A percentile compares a stretch with the other conserved stretches of the same genome.
Evolutionary conservation across 2,888 invertebrate species (phyloP).

Genomic region (Sturmia bella): DNA sequence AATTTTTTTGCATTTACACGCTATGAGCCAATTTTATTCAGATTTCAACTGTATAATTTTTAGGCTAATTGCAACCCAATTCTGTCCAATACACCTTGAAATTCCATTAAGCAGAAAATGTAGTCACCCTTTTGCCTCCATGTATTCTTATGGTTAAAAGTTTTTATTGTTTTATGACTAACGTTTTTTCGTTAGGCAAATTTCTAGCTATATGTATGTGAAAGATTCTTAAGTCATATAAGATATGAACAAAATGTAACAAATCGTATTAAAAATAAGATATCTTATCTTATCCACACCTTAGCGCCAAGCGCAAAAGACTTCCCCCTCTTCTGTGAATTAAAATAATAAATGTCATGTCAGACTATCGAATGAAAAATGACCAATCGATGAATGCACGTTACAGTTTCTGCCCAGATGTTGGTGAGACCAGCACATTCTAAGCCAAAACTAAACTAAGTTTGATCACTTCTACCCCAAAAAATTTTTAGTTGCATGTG

Average conservation of each 20-base stretch:
- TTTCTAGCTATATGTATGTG: too few species aligned
- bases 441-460: conserved; percentile 33
- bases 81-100: too few species aligned
- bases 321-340: conserved; percentile 7
- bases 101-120: too few species aligned
- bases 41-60: too few species aligned
- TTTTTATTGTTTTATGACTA: too few species aligned
- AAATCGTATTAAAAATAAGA: not conserved
- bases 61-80: too few species aligned
- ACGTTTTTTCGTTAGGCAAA: too few species aligned
- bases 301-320: not conserved
- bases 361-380: conserved; percentile 79
- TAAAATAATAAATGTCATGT: conserved; percentile 75
- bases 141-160: too few species aligned
- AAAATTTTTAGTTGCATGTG: conserved; percentile 20
- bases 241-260: not conserved
- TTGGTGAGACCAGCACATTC: conserved; percentile 52
- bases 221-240: too few species aligned
- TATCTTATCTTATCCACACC: not conserved
- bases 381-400: conserved; percentile 76
- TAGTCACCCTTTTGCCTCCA: too few species aligned
- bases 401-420: conserved; percentile 46
- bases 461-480: conserved; percentile 41
- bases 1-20: too few species aligned
- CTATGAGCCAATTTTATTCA: too few species aligned